Evolutionary conservation across 2,113 vertebrate species (phyloP).

Genomic region (Mesembrinibis cayennensis): DNA sequence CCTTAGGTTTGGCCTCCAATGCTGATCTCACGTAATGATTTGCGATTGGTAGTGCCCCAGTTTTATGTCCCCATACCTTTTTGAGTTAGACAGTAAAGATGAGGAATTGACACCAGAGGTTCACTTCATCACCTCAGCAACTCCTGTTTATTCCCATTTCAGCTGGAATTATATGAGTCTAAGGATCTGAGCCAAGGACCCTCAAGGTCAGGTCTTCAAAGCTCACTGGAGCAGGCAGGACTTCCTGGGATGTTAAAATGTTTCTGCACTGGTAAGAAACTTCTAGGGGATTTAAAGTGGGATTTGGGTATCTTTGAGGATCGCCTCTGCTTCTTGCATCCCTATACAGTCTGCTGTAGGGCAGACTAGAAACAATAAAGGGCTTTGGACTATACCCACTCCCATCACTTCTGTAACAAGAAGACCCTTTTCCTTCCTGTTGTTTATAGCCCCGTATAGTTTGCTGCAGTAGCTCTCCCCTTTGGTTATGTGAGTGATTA

Average conservation of each 20-base stretch:
- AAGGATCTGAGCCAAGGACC: neutral
- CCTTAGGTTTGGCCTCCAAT: neutral
- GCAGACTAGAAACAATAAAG: neutral
- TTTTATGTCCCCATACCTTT: neutral
- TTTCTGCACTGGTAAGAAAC: neutral
- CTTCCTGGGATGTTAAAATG: neutral
- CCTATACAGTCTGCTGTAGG: neutral
- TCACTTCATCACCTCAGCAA: neutral
- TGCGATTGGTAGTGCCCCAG: neutral
- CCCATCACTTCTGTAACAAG: neutral
- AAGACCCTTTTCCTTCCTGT: neutral
- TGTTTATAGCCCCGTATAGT: neutral
- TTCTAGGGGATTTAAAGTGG: neutral
- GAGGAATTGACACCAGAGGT: neutral
- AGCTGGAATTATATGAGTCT: neutral
- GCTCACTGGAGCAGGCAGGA: neutral
- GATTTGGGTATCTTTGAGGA: neutral
- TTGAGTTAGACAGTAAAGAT: neutral
- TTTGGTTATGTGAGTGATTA: neutral
- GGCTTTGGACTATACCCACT: neutral
- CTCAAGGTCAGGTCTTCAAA: neutral
- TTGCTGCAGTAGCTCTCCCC: neutral
- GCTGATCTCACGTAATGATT: neutral
- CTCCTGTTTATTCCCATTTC: neutral
- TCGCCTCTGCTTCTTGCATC: neutral